Evolutionary conservation across 2,113 vertebrate species (phyloP).

Genomic region (Cinclus mexicanus): DNA sequence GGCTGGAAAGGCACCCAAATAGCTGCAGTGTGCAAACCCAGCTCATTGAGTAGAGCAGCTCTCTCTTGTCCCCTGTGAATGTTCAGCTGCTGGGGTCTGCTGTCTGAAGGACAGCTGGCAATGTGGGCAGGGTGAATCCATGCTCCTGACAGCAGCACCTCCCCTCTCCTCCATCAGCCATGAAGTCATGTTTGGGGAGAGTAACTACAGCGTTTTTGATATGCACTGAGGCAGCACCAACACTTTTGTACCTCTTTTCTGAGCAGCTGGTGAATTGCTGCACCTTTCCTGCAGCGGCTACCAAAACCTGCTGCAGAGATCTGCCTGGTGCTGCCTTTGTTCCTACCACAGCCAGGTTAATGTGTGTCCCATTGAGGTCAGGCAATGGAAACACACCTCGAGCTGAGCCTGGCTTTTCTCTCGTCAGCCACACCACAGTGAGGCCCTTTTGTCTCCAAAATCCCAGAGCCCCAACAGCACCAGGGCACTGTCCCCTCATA

Average conservation of each 20-base stretch:
- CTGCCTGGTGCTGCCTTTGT: neutral
- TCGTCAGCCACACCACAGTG: accelerated
- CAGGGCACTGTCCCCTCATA: accelerated
- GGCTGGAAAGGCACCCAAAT: neutral
- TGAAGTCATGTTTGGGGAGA: neutral
- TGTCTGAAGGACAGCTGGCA: neutral
- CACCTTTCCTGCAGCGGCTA: neutral
- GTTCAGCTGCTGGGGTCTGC: neutral
- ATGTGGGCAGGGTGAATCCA: neutral
- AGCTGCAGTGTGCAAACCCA: neutral
- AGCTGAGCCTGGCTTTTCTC: neutral
- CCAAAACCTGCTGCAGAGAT: neutral
- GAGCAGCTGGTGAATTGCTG: neutral
- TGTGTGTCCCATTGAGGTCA: neutral
- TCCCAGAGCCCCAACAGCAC: neutral
- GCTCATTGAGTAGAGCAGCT: neutral
- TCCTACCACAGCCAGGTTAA: neutral
- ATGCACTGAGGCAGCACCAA: accelerated
- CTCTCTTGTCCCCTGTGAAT: neutral
- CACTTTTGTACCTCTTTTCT: neutral
- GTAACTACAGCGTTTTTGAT: neutral
- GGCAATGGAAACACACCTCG: neutral
- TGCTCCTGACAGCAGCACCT: neutral
- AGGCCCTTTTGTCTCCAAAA: neutral
- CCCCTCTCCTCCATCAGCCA: neutral